Percentiles rank a stretch among this genome's conserved stretches.
Conservation (phyloP, 2,113 vertebrate species). For the Seriola quinqueradiata region DNA sequence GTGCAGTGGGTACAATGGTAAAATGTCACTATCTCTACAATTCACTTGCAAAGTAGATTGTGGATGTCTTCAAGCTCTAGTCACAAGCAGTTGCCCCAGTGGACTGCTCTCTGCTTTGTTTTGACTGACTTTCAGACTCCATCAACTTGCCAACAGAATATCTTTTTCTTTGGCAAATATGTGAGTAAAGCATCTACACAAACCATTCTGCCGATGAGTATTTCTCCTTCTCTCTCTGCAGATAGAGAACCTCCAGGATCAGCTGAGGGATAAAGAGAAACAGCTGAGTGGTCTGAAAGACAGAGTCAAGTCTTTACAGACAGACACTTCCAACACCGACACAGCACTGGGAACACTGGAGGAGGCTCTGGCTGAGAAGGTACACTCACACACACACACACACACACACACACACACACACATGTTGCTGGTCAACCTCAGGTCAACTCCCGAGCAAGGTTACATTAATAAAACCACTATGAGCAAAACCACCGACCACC, state of each 20-base stretch:
- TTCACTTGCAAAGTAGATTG: too few species aligned
- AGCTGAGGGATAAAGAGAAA: conserved; percentile 95
- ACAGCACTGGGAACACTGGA: conserved; percentile 94
- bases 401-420: conserved; percentile 29
- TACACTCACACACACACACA: conserved; percentile 64
- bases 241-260: conserved; percentile 96
- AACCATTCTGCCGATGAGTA: neutral
- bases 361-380: conserved; percentile 94
- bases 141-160: neutral
- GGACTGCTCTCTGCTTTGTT: neutral
- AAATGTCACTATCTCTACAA: too few species aligned
- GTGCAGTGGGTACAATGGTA: too few species aligned
- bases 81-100: neutral
- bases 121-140: neutral
- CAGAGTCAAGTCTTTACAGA: conserved; percentile 92
- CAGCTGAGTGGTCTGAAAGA: conserved; percentile 94
- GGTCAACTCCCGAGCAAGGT: conserved; percentile 58
- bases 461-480: conserved; percentile 63
- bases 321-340: conserved; percentile 94
- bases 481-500: conserved; percentile 65
- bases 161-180: neutral
- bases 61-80: neutral
- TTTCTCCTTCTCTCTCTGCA: conserved; percentile 48
- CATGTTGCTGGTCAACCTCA: conserved; percentile 33
- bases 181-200: conserved; percentile 4